phyloP scores from a whole-genome alignment of 2,113 vertebrate species.

The Candoia aspera region DNA sequence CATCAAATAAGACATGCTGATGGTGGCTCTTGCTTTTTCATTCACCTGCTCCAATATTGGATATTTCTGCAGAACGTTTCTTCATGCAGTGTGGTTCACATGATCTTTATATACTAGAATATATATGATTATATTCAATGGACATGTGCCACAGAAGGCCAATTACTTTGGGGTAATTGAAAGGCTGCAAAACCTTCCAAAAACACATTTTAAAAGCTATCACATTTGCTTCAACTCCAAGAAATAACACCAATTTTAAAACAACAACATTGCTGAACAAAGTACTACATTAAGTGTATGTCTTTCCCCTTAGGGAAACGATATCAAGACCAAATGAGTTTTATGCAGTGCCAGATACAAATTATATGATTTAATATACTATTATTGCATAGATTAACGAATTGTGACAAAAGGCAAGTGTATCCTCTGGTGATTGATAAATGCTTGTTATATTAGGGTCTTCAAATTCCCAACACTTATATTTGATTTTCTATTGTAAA shows the following conservation, averaged over 20 bases:
- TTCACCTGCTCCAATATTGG: background rate
- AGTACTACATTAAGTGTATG: background rate
- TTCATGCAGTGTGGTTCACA: background rate
- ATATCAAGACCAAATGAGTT: background rate
- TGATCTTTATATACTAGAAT: background rate
- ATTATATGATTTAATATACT: slow-evolving; percentile 10
- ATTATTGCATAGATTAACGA: background rate
- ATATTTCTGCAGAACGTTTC: background rate
- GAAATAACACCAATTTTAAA: background rate
- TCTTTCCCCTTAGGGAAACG: background rate
- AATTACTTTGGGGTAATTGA: background rate
- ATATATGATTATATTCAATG: background rate
- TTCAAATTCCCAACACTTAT: background rate
- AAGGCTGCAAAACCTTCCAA: background rate
- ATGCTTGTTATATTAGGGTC: background rate
- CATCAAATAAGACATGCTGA: background rate
- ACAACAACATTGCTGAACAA: background rate
- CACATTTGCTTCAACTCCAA: background rate
- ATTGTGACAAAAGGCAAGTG: slow-evolving; percentile 13
- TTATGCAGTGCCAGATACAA: slow-evolving; percentile 3
- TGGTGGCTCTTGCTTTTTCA: background rate
- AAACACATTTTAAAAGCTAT: background rate
- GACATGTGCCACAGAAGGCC: background rate
- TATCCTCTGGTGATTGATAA: slow-evolving; percentile 8
- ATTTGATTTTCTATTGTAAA: background rate